phyloP scores from a whole-genome alignment of 64 coral and sea anemone species.

The Pachyseris speciosa region DNA sequence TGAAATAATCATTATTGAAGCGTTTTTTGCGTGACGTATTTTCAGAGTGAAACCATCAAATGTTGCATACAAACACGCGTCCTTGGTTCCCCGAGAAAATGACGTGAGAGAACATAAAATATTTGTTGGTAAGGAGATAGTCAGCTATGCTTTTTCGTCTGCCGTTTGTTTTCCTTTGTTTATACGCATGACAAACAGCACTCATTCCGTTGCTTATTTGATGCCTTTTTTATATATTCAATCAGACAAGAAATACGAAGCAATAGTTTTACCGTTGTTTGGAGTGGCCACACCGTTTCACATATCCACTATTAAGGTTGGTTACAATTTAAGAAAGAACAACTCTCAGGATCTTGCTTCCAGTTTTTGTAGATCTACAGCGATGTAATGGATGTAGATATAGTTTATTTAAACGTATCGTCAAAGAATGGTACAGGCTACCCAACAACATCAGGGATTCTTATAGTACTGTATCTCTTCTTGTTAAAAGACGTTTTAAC shows the following conservation, averaged over 20 bases:
- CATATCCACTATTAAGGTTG: slow-evolving; percentile 98
- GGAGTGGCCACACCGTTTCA: slow-evolving; percentile 97
- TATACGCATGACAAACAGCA: neutral
- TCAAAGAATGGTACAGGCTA: too few relatives aligned
- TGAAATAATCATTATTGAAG: too few relatives aligned
- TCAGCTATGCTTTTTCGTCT: neutral
- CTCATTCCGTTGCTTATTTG: neutral
- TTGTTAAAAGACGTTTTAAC: too few relatives aligned
- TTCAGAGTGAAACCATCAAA: slow-evolving; percentile 94
- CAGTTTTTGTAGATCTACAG: too few relatives aligned
- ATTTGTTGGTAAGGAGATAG: slow-evolving; percentile 87
- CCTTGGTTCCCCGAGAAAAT: slow-evolving; percentile 81
- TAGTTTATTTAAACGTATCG: too few relatives aligned
- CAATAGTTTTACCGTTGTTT: slow-evolving; percentile 92
- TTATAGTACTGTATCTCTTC: too few relatives aligned
- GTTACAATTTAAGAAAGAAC: too few relatives aligned
- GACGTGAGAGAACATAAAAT: slow-evolving; percentile 91
- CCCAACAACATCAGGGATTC: too few relatives aligned
- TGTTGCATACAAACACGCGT: slow-evolving; percentile 92
- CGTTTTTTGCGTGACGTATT: neutral
- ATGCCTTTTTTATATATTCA: slow-evolving; percentile 6
- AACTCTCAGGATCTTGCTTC: too few relatives aligned
- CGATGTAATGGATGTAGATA: too few relatives aligned
- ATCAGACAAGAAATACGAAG: slow-evolving; percentile 96
- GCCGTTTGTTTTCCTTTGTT: neutral